phyloP scores from a whole-genome alignment of 2,113 vertebrate genomes.

The Crotalus tigris region DNA sequence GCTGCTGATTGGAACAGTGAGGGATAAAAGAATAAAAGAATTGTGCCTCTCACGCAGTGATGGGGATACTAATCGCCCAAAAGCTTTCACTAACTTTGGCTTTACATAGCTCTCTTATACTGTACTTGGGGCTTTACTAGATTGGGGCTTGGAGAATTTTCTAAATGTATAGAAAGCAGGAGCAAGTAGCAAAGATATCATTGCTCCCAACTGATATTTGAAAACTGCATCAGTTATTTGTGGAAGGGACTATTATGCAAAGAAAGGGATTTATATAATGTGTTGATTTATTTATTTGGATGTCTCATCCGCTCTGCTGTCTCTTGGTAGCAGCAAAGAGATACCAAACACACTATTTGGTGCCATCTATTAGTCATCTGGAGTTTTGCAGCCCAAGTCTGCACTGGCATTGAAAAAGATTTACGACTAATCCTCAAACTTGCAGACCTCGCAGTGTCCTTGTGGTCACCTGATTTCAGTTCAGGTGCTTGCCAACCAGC shows the following conservation, averaged over 20 bases:
- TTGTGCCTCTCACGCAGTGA: constrained; percentile 29
- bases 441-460: not conserved
- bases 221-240: constrained; percentile 18
- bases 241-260: not conserved
- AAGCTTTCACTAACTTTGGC: constrained; percentile 11
- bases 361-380: not conserved
- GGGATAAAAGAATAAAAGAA: constrained; percentile 36
- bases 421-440: not conserved
- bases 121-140: not conserved
- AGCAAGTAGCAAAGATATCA: constrained; percentile 33
- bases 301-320: not conserved
- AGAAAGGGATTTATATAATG: not conserved
- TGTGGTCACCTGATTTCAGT: not conserved
- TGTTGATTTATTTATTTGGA: not conserved
- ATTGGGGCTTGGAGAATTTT: constrained; percentile 13
- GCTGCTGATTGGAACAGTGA: constrained; percentile 5
- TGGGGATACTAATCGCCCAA: constrained; percentile 36
- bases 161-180: constrained; percentile 5
- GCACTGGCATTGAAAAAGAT: not conserved
- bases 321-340: not conserved
- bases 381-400: not conserved
- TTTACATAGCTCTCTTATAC: constrained; percentile 31
- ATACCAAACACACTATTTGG: not conserved
- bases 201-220: constrained; percentile 39
- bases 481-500: not conserved